Conservation (phyloP, 2,113 vertebrate genomes). For the Aptenodytes forsteri region DNA sequence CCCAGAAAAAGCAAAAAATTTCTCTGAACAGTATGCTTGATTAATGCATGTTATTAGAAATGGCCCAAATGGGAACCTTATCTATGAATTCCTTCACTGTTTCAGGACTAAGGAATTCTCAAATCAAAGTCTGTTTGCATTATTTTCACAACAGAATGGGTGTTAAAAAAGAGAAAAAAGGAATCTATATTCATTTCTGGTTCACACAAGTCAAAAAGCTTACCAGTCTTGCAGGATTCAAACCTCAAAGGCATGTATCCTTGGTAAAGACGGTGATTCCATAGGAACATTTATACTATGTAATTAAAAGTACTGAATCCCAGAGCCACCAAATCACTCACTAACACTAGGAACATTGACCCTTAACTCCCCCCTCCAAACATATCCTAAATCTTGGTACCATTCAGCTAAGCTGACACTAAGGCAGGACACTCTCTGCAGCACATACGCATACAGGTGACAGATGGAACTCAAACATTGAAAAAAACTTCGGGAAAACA, state of each 20-base stretch:
- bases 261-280: not conserved
- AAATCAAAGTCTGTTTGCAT: not conserved
- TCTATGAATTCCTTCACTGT: not conserved
- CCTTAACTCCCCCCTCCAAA: not conserved
- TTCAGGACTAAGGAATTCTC: conserved; percentile 14
- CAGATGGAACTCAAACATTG: not conserved
- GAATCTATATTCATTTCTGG: not conserved
- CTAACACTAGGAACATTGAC: not conserved
- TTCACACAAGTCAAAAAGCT: not conserved
- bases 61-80: not conserved
- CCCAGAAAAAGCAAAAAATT: not conserved
- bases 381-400: not conserved
- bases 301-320: not conserved
- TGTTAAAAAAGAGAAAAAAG: not conserved
- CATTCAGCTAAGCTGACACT: not conserved
- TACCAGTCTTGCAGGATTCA: not conserved
- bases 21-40: not conserved
- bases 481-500: not conserved
- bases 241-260: not conserved
- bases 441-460: not conserved
- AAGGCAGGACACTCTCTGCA: not conserved
- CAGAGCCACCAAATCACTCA: not conserved
- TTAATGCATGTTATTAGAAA: conserved; percentile 23
- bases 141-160: not conserved
- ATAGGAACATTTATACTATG: not conserved